Conservation (phyloP, 1,140 invertebrate species). For the Scaptodrosophila lebanonensis region DNA sequence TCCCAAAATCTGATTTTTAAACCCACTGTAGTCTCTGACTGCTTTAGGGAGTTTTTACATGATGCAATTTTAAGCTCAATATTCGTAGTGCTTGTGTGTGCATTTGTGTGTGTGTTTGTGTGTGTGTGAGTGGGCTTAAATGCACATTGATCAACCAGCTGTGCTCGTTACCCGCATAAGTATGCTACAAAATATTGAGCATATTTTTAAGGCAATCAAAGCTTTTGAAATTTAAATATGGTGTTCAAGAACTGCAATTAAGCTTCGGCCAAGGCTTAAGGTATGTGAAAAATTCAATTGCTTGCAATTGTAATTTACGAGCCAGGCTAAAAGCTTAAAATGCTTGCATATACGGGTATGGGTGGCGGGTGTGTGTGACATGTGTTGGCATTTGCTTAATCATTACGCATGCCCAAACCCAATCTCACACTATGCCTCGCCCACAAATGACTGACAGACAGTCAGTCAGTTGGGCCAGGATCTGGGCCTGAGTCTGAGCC, state of each 20-base stretch:
- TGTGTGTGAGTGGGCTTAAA: constrained; percentile 30
- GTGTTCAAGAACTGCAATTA: no score
- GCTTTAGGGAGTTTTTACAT: background rate
- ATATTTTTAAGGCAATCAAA: background rate
- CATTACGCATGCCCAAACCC: constrained; percentile 38
- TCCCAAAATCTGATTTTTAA: no score
- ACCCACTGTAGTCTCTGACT: no score
- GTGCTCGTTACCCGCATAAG: constrained; percentile 28
- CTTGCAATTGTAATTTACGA: no score
- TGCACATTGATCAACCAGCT: constrained; percentile 25
- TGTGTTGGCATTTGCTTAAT: constrained; percentile 49
- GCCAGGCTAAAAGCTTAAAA: no score
- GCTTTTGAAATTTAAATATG: background rate
- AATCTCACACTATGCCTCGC: constrained; percentile 5
- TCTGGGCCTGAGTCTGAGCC: no score
- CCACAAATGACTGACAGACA: constrained; percentile 1
- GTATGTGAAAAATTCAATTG: no score
- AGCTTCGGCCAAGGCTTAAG: no score
- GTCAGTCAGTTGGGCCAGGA: background rate
- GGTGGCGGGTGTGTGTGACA: background rate
- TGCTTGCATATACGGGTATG: background rate
- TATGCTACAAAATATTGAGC: constrained; percentile 26
- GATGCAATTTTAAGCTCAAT: constrained; percentile 41
- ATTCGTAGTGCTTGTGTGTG: constrained; percentile 37
- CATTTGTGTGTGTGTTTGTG: constrained; percentile 22